Conservation (phyloP, 1,140 invertebrate genomes). For the Antheraea pernyi region DNA sequence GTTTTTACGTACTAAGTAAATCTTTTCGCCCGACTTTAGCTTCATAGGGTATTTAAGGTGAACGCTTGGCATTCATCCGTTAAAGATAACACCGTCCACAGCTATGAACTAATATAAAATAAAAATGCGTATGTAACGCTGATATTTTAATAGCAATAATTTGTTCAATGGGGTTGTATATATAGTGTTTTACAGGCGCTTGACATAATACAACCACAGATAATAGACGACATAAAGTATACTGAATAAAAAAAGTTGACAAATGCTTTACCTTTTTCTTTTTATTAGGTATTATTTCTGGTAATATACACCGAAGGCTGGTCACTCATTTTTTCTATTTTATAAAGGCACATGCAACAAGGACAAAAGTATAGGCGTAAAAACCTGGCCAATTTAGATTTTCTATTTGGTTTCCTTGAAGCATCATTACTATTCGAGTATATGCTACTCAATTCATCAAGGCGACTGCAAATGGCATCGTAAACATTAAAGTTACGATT, state of each 20-base stretch:
- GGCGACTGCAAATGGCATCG: constrained; percentile 26
- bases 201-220: not conserved
- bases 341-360: constrained; percentile 65
- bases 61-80: no score
- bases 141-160: not conserved
- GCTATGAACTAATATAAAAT: no score
- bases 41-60: no score
- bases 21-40: no score
- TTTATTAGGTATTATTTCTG: constrained; percentile 10
- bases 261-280: not conserved
- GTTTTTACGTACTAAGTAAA: no score
- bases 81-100: no score
- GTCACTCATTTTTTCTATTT: constrained; percentile 56
- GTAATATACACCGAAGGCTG: constrained; percentile 33
- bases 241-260: not conserved
- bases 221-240: not conserved
- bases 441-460: constrained; percentile 20
- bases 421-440: constrained; percentile 30
- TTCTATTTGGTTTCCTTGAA: constrained; percentile 27
- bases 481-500: constrained; percentile 14
- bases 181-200: not conserved
- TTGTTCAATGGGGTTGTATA: not conserved
- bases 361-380: constrained; percentile 68
- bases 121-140: no score
- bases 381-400: constrained; percentile 62